These are phyloP conservation scores for Drosophila punjabiensis DNA, from an alignment of 1,140 invertebrate species.

Conservation along the genomic window DNA sequence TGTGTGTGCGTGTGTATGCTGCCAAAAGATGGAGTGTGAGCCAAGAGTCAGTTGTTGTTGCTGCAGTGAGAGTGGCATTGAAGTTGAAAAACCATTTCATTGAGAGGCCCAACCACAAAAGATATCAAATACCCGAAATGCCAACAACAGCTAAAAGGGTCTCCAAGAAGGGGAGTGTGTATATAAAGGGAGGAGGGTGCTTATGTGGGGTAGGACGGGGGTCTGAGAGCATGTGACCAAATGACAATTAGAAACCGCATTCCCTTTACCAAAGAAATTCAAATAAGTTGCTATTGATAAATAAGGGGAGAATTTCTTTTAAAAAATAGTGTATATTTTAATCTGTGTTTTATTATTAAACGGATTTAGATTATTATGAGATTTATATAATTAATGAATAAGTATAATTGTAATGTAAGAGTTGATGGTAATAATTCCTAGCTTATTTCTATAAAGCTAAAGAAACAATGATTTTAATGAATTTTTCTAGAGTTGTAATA, in stretches of 20 bases:
- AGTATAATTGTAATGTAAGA: too few relatives aligned
- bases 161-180: not conserved
- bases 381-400: too few relatives aligned
- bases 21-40: slow-evolving; percentile 1
- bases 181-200: not conserved
- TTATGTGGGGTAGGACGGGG: too few relatives aligned
- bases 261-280: not conserved
- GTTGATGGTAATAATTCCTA: too few relatives aligned
- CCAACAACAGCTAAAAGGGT: slow-evolving; percentile 5
- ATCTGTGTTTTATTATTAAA: not conserved
- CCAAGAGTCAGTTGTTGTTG: slow-evolving; percentile 10
- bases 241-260: slow-evolving; percentile 6
- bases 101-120: slow-evolving; percentile 57
- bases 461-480: too few relatives aligned
- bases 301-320: not conserved
- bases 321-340: too few relatives aligned
- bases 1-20: not conserved
- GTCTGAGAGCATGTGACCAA: not conserved
- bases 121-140: slow-evolving; percentile 70
- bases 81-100: slow-evolving; percentile 47
- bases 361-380: not conserved
- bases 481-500: too few relatives aligned
- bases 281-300: not conserved
- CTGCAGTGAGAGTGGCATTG: slow-evolving; percentile 42
- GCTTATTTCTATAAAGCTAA: too few relatives aligned